Percentiles rank a stretch among this genome's conserved stretches.
phyloP scores from a whole-genome alignment of 2,797 vertebrate species.

The Jordanella pulchra region DNA sequence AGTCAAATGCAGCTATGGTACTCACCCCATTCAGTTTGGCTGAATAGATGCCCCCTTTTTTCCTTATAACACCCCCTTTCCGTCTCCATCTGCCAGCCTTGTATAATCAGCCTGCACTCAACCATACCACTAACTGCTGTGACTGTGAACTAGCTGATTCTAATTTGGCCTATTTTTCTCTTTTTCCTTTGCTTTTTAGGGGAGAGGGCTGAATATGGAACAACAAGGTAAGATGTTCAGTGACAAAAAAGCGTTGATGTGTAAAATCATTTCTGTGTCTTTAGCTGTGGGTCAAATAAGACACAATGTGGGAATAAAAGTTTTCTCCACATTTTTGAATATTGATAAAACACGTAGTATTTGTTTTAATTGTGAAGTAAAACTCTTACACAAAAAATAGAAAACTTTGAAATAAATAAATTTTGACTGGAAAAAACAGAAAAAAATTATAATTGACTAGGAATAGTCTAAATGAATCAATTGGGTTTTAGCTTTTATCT shows the following conservation, averaged over 20 bases:
- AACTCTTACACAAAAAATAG: not conserved
- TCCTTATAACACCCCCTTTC: constrained; percentile 71
- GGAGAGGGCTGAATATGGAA: constrained; percentile 92
- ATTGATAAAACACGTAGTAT: constrained; percentile 8
- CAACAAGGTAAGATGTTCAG: constrained; percentile 87
- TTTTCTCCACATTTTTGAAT: constrained; percentile 5
- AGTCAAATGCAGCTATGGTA: constrained; percentile 69
- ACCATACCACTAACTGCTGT: constrained; percentile 56
- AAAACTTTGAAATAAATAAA: not conserved
- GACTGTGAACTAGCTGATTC: constrained; percentile 46
- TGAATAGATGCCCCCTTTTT: constrained; percentile 73
- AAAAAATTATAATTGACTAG: not conserved
- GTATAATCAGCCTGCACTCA: constrained; percentile 57
- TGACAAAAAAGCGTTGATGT: constrained; percentile 46
- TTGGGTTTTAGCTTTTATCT: not conserved
- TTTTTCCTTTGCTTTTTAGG: constrained; percentile 74
- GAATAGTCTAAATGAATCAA: not conserved
- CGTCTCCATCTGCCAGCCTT: constrained; percentile 70
- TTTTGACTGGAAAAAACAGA: not conserved
- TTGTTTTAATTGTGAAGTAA: not conserved
- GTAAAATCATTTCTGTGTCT: constrained; percentile 54
- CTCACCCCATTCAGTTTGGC: constrained; percentile 65
- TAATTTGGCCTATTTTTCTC: constrained; percentile 56
- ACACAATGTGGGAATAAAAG: constrained; percentile 39
- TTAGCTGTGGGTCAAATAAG: constrained; percentile 41